These are phyloP conservation scores for Pogonognathellus flavescens DNA, from an alignment of 1,140 invertebrate species.

Conservation along the genomic window DNA sequence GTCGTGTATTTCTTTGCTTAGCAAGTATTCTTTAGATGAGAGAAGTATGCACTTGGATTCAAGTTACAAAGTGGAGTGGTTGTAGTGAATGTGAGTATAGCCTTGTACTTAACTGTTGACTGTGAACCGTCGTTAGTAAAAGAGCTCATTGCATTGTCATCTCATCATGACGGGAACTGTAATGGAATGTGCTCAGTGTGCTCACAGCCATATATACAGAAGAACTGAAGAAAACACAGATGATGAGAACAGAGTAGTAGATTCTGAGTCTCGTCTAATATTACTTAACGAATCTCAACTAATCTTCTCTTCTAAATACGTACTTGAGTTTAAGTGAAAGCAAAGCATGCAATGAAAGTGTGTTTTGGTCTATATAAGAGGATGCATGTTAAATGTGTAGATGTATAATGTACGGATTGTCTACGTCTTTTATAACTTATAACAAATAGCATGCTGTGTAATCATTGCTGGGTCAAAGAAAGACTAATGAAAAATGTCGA, in stretches of 20 bases:
- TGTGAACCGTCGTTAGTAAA: slow-evolving; percentile 11
- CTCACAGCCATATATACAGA: background rate
- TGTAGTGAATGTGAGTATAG: slow-evolving; percentile 10
- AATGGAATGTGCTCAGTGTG: slow-evolving; percentile 14
- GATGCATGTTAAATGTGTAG: too few species aligned
- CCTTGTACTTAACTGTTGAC: slow-evolving; percentile 11
- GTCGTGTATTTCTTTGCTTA: slow-evolving; percentile 17
- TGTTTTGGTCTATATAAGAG: too few species aligned
- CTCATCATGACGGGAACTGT: slow-evolving; percentile 14
- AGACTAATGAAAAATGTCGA: too few species aligned
- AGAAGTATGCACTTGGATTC: slow-evolving; percentile 14
- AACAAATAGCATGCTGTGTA: too few species aligned
- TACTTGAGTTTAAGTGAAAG: slow-evolving; percentile 9
- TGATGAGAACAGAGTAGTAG: too few species aligned
- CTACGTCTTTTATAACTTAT: too few species aligned
- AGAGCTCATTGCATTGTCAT: slow-evolving; percentile 31
- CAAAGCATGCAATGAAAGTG: too few species aligned
- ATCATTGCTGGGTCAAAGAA: too few species aligned
- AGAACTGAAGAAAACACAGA: too few species aligned
- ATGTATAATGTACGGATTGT: too few species aligned
- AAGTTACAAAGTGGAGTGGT: slow-evolving; percentile 42
- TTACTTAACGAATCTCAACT: slow-evolving; percentile 2
- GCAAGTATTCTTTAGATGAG: slow-evolving; percentile 11
- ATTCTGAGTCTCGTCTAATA: background rate
- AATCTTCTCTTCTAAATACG: background rate